phyloP scores from a whole-genome alignment of 2,113 vertebrate species.

The Galbula dea region DNA sequence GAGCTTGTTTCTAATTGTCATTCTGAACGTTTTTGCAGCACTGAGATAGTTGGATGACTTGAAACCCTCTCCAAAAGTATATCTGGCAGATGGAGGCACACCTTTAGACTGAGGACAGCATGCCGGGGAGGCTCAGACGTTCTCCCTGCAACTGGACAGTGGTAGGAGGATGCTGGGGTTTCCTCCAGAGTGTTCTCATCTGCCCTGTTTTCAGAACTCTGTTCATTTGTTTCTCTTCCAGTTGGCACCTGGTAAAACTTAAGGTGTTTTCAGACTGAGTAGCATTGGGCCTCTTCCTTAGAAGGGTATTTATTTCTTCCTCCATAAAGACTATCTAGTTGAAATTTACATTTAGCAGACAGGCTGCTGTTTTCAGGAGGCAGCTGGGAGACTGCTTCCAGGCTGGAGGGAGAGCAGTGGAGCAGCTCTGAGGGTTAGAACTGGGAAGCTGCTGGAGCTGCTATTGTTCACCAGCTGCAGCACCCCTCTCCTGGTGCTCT shows the following conservation, averaged over 20 bases:
- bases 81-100: not conserved
- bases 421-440: not conserved
- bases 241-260: not conserved
- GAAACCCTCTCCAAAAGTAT: not conserved
- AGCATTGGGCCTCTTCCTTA: not conserved
- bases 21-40: not conserved
- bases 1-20: not conserved
- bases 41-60: not conserved
- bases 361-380: not conserved
- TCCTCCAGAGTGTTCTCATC: not conserved
- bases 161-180: not conserved
- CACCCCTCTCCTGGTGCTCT: not conserved
- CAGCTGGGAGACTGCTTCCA: not conserved
- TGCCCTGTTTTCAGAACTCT: not conserved
- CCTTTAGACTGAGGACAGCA: not conserved
- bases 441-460: not conserved
- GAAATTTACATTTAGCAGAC: not conserved
- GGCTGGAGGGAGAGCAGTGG: not conserved
- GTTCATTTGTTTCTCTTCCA: not conserved
- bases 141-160: not conserved
- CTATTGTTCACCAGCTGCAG: conserved; percentile 4
- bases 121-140: not conserved
- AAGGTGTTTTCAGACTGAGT: not conserved
- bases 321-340: not conserved
- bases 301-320: not conserved